Evolutionary conservation across 2,113 vertebrate species (phyloP), one percentile per base, ranked within the genome.

Genomic region (Aldabrachelys gigantea): DNA sequence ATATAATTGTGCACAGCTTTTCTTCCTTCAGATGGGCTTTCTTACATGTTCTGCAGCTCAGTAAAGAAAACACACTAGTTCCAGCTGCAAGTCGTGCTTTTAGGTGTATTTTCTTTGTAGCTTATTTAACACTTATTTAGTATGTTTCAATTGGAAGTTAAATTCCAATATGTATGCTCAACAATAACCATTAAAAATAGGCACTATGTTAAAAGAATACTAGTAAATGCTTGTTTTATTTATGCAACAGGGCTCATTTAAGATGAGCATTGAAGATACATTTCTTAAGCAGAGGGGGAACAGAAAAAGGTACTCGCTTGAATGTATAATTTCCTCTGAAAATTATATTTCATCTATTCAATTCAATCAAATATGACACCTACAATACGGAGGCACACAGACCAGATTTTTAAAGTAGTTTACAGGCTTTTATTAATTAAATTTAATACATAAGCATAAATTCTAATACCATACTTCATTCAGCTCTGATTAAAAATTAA

Each of bases 161-260:
- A 88, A 82, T 92, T 96, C 31, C 16, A 31, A 76, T 82, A 92
- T 9, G 9, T 35, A 96, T 94, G 93, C 52, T 62, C 41, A 89
- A 89, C 47, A 91, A 14, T 35, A 35, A 76, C 91, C 41, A 89
- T 41, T 69, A 91, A 92, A 91, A 88, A 87, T 4, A 89, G 91
- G 80, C 88, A 94, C 89, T 8, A 91, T 78, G 88, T 85, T 59
- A 94, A 87, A 65, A 65, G 59, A 31, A 35, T 35, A 29, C 27
- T 14, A 62, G 11, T 31, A 62, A 29, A 12, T 57, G 25, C 3
- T 35, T 65, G 14, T 65, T 35, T 65, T 65, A 65, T 65, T 65
- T 65, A 31, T 35, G 12, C 16, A 65, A 65, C 17, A 65, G 31
- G 14, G 29, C 16, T 50, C 14, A 50, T 50, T 50, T 50, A 50